A percentile compares a stretch with the other conserved stretches of the same genome.
Evolutionary conservation across 2,113 vertebrate species (phyloP).

Genomic region (Sprattus sprattus): DNA sequence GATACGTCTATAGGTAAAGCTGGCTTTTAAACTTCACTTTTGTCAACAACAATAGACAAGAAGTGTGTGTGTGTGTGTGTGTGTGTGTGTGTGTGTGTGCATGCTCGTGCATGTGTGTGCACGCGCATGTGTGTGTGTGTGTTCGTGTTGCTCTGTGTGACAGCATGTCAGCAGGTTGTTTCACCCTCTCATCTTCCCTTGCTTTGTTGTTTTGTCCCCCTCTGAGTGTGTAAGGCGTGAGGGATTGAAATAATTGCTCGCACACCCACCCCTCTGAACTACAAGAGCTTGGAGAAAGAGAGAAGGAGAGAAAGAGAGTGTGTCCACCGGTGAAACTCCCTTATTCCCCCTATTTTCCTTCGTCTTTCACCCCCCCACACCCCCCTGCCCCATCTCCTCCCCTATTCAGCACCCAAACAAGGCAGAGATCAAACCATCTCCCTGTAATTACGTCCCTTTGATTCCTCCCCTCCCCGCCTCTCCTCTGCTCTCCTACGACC

Average conservation of each 20-base stretch:
- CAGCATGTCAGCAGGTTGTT: slow-evolving; percentile 1
- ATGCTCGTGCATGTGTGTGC: slow-evolving; percentile 11
- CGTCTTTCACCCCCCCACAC: slow-evolving; percentile 32
- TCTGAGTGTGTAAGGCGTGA: slow-evolving; percentile 29
- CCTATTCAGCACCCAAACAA: slow-evolving; percentile 62
- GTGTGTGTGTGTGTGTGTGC: slow-evolving; percentile 7
- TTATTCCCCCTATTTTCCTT: slow-evolving; percentile 6
- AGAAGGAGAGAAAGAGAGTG: not conserved
- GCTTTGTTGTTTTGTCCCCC: slow-evolving; percentile 15
- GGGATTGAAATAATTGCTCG: slow-evolving; percentile 48
- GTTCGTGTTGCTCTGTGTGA: not conserved
- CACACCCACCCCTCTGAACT: slow-evolving; percentile 35
- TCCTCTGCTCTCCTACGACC: slow-evolving; percentile 19
- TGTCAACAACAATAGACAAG: not conserved
- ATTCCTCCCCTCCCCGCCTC: slow-evolving; percentile 49
- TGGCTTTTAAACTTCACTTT: not conserved
- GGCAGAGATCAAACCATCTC: slow-evolving; percentile 69
- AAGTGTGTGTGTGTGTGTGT: not conserved
- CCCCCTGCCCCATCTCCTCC: slow-evolving; percentile 31
- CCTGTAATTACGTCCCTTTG: slow-evolving; percentile 67
- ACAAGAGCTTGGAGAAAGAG: not conserved
- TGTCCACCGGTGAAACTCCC: slow-evolving; percentile 55
- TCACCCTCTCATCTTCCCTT: slow-evolving; percentile 15
- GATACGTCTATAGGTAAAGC: not conserved
- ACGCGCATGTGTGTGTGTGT: slow-evolving; percentile 32